Percentiles rank a stretch among this genome's conserved stretches.
Conservation (phyloP, 2,888 invertebrate species). For the Yponomeuta cagnagella region DNA sequence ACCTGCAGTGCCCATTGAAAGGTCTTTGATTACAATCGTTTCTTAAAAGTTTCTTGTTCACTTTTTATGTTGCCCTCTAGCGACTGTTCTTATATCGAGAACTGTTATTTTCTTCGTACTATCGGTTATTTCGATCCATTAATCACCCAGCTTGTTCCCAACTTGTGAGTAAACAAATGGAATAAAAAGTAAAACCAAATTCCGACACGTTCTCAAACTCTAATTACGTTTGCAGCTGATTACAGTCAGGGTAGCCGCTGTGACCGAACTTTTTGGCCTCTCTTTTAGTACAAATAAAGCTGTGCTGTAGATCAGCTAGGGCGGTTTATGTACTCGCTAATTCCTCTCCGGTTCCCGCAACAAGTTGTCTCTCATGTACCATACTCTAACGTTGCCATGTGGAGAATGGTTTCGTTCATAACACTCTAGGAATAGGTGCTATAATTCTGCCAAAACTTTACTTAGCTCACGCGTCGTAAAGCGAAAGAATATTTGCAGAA, state of each 20-base stretch:
- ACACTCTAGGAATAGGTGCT: background rate
- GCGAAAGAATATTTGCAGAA: background rate
- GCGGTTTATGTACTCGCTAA: background rate
- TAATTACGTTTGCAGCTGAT: background rate
- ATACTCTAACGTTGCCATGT: background rate
- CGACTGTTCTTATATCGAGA: background rate
- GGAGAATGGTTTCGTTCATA: background rate
- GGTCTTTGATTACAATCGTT: background rate
- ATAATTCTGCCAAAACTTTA: background rate
- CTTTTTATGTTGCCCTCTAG: background rate
- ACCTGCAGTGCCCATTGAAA: background rate
- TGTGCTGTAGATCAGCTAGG: background rate
- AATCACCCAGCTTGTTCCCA: constrained; percentile 1
- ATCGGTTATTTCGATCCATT: background rate
- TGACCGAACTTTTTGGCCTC: background rate
- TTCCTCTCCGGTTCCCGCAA: background rate
- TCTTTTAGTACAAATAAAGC: background rate
- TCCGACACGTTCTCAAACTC: background rate
- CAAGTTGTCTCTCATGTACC: constrained; percentile 1
- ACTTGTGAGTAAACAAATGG: background rate
- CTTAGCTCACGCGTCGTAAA: background rate
- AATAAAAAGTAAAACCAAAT: background rate
- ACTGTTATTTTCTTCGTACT: background rate
- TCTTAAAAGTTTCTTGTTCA: background rate
- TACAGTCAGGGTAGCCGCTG: too few relatives aligned